phyloP scores from a whole-genome alignment of 2,797 vertebrate genomes.

The Falco cherrug region DNA sequence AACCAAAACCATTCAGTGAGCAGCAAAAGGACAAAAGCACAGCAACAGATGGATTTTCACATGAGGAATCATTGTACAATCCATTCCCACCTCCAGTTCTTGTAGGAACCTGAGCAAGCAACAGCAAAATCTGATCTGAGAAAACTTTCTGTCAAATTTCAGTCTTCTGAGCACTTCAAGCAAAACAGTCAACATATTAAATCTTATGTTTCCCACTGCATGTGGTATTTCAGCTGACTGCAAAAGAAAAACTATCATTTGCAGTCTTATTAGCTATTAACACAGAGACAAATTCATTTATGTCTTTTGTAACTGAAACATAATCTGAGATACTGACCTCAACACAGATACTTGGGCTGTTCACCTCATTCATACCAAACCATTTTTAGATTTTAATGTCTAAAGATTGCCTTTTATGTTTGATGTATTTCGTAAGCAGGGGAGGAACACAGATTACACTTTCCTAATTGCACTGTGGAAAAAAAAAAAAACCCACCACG shows the following conservation, averaged over 20 bases:
- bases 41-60: background rate
- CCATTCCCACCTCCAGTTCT: background rate
- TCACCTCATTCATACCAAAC: background rate
- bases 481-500: background rate
- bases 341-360: background rate
- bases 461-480: background rate
- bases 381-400: background rate
- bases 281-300: background rate
- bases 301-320: background rate
- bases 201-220: background rate
- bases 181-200: background rate
- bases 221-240: background rate
- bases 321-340: background rate
- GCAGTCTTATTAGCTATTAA: background rate
- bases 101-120: background rate
- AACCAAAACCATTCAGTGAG: background rate
- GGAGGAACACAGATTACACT: background rate
- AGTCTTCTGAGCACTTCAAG: background rate
- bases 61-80: background rate
- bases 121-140: background rate
- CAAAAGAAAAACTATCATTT: background rate
- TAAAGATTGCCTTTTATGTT: background rate
- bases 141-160: background rate
- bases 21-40: background rate
- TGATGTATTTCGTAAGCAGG: background rate